Base-by-base conservation (phyloP, 2,888 invertebrate genomes). In the Branchellion lobata region DNA sequence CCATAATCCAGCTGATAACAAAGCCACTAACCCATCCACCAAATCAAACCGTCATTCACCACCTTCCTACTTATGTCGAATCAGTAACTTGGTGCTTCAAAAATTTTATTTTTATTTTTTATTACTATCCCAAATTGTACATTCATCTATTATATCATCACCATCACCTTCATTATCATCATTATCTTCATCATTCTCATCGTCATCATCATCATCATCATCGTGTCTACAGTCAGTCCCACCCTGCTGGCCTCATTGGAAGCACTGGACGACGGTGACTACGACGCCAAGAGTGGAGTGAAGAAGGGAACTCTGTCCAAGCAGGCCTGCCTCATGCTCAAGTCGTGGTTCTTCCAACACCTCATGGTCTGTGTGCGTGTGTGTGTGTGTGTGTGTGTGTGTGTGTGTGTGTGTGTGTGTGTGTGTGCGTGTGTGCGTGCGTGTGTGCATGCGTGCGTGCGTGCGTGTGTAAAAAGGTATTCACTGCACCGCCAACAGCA, bases 401-500 rank as follows among this genome's bases (percentile, higher is more conserved):
- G 27, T 29, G 18, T 47, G 27, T 61, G 21, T 33, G 14, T 76
- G 27, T 1, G 21, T 51, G n/a, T n/a, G 11, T 75, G 36, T 24
- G 2, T 78, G 33, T 29, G 24, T 34, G 24, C 11, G 27, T 73
- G 40, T 27, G 14, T 73, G 36, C 5, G 18, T 47, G 2, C 5
- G 18, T 34, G 36, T 31, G n/a, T 73, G 36, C 11, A 1, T 34
- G 73, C 11, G 18, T 47, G 18, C 21, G 18, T 73, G 29, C 8
- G 29, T 65, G 40, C n/a, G n/a, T n/a, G n/a, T n/a, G n/a, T n/a
- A 73, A 18, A 14, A 34, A 34, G 33, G 33, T 73, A 27, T 31
- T 18, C 21, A 18, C 21, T 21, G 27, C 27, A 27, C 53, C 53
- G 0, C n/a, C 18, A 18, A 0, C 89, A 95, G 94, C 95, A 95